phyloP scores from a whole-genome alignment of 2,888 invertebrate species.

The Pimpla rufipes region DNA sequence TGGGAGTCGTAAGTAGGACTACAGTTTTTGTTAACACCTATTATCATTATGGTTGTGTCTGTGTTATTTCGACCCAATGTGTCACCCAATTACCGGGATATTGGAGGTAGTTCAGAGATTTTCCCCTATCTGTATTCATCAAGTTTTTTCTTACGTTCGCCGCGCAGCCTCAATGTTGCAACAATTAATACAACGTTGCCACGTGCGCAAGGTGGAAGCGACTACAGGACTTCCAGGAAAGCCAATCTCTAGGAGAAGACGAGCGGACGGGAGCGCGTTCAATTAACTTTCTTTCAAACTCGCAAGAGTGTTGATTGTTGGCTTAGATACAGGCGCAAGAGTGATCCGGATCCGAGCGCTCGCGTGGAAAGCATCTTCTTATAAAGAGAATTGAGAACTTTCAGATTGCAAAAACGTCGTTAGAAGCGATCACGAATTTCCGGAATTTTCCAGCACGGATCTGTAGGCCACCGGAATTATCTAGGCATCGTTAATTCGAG shows the following conservation, averaged over 20 bases:
- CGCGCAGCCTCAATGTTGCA: constrained; percentile 36
- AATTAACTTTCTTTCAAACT: constrained; percentile 63
- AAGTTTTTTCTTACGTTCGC: constrained; percentile 48
- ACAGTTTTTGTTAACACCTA: too few species aligned
- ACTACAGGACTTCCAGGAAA: constrained; percentile 49
- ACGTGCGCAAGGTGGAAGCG: constrained; percentile 36
- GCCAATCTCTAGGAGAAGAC: constrained; percentile 54
- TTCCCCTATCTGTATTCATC: constrained; percentile 45
- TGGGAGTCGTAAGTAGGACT: too few species aligned
- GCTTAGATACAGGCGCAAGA: constrained; percentile 20
- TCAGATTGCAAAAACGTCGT: constrained; percentile 33
- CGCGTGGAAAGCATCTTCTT: constrained; percentile 48
- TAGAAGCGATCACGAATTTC: constrained; percentile 29
- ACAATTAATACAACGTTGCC: constrained; percentile 55
- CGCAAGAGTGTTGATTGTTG: constrained; percentile 59
- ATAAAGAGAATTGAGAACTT: constrained; percentile 27
- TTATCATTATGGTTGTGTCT: too few species aligned
- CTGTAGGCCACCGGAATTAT: neutral
- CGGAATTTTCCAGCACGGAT: neutral
- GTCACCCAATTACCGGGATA: constrained; percentile 47
- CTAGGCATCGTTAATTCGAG: neutral
- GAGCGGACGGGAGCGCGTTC: constrained; percentile 42
- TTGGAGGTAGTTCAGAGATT: constrained; percentile 25
- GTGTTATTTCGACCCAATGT: too few species aligned
- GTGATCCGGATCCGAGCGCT: constrained; percentile 39